phyloP scores from a whole-genome alignment of 1,140 invertebrate genomes.

The Lethocerus indicus region DNA sequence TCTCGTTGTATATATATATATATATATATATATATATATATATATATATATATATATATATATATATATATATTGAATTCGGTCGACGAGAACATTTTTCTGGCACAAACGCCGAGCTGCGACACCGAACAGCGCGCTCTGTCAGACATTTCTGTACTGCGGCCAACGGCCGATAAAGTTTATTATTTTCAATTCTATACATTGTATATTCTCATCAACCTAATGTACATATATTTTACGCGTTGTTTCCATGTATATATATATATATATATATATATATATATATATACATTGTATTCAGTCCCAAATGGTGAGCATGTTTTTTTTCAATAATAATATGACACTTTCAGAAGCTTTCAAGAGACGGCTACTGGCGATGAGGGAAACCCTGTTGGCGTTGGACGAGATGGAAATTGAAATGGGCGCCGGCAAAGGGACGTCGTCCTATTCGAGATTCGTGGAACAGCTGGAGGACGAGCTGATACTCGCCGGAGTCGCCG shows the following conservation, averaged over 20 bases:
- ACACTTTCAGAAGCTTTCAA: conserved; percentile 24
- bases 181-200: neutral
- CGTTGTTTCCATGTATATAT: neutral
- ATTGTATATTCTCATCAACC: neutral
- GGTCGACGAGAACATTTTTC: no score
- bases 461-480: conserved; percentile 18
- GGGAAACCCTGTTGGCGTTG: conserved; percentile 22
- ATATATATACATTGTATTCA: neutral
- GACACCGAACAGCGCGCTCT: no score
- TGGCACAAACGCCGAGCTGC: no score
- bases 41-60: no score
- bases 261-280: neutral
- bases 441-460: conserved; percentile 19
- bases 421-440: no score
- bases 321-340: conserved; percentile 1
- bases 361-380: conserved; percentile 21
- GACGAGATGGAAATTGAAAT: conserved; percentile 26
- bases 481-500: conserved; percentile 19
- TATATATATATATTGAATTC: no score
- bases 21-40: no score
- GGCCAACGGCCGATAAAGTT: neutral
- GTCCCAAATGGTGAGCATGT: neutral
- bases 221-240: neutral
- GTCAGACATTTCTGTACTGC: no score
- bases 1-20: no score